Evolutionary conservation across 2,113 vertebrate genomes (phyloP).

Genomic region (Corynorhinus townsendii): DNA sequence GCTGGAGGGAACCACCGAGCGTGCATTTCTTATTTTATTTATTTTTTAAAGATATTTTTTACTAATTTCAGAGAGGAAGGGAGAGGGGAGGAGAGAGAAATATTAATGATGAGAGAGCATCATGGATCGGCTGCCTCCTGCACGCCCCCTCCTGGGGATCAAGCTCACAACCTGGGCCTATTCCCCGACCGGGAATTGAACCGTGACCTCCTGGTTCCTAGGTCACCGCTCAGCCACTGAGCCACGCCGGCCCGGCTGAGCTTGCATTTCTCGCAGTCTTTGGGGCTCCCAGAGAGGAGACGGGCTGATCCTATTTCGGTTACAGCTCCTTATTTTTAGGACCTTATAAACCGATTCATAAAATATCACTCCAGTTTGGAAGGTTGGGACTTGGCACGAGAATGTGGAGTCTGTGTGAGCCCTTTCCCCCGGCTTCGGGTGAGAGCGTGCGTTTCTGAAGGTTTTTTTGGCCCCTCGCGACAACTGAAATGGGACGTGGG

Average conservation of each 20-base stretch:
- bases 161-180: no score
- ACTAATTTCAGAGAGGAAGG: no score
- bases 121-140: no score
- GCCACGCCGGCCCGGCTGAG: not conserved
- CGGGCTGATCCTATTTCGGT: not conserved
- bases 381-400: slow-evolving; percentile 44
- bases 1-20: not conserved
- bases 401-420: slow-evolving; percentile 31
- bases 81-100: no score
- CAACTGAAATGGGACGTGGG: not conserved
- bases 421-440: not conserved
- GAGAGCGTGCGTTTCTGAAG: not conserved
- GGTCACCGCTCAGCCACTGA: no score
- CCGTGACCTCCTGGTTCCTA: no score
- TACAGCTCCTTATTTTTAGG: slow-evolving; percentile 11
- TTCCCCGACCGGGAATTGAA: no score
- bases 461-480: not conserved
- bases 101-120: no score
- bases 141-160: no score
- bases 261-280: not conserved
- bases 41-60: no score
- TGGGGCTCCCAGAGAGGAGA: not conserved
- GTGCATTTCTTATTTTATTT: not conserved
- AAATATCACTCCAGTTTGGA: slow-evolving; percentile 25
- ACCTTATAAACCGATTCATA: slow-evolving; percentile 37